Evolutionary conservation across 2,888 invertebrate genomes (phyloP).

Genomic region (Corythucha ciliata): DNA sequence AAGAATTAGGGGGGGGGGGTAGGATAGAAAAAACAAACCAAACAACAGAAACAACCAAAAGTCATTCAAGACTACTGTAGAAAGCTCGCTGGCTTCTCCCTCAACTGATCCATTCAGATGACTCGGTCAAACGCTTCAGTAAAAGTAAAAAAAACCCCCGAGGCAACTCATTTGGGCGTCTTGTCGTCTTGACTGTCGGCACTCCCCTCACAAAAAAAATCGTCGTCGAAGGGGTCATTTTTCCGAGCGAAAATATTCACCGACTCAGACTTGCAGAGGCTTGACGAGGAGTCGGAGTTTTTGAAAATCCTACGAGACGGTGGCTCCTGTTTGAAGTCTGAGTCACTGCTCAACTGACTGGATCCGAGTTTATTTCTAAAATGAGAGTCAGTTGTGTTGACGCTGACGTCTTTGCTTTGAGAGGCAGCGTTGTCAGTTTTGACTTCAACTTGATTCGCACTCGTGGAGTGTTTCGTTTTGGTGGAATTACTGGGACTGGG

Average conservation of each 20-base stretch:
- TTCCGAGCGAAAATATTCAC: slow-evolving; percentile 81
- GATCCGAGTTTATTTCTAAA: slow-evolving; percentile 10
- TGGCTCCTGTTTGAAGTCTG: slow-evolving; percentile 16
- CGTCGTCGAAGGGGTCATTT: slow-evolving; percentile 80
- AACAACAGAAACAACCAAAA: no score
- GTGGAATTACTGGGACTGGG: slow-evolving; percentile 20
- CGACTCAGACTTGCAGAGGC: slow-evolving; percentile 66
- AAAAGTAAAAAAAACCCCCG: no score
- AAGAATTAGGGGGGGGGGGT: no score
- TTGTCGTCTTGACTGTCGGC: slow-evolving; percentile 25
- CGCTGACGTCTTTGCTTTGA: neutral
- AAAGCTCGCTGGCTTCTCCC: no score
- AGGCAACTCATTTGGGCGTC: no score
- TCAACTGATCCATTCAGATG: no score
- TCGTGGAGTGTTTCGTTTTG: slow-evolving; percentile 23
- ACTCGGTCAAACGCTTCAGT: no score
- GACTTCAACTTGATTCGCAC: slow-evolving; percentile 27
- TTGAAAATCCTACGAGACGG: slow-evolving; percentile 26
- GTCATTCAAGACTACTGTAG: no score
- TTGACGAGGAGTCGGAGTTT: slow-evolving; percentile 34
- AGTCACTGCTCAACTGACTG: slow-evolving; percentile 7
- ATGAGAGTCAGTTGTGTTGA: neutral
- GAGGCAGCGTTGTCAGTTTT: slow-evolving; percentile 16
- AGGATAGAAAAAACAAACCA: no score
- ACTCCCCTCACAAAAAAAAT: slow-evolving; percentile 53